These are phyloP conservation scores for Drosophila longiperda DNA, from an alignment of 2,888 invertebrate genomes.

Conservation along the genomic window DNA sequence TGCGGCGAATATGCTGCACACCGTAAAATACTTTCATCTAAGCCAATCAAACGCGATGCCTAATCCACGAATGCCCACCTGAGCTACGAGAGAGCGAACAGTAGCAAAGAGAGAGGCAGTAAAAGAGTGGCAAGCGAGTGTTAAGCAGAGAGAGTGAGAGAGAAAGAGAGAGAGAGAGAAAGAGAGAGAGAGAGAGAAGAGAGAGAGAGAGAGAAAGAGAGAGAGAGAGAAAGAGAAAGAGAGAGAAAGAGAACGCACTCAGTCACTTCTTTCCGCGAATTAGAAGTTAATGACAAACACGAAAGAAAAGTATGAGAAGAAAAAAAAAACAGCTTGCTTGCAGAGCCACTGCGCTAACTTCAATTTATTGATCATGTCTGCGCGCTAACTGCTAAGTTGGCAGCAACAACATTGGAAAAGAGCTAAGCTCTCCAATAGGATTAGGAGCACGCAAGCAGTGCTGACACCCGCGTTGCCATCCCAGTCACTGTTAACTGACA, in stretches of 20 bases:
- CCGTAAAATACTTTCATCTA: constrained; percentile 20
- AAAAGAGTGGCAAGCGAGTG: neutral
- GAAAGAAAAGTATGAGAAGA: constrained; percentile 2
- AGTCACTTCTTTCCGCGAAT: constrained; percentile 11
- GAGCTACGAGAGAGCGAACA: constrained; percentile 15
- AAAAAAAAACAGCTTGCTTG: constrained; percentile 39
- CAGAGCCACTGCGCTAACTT: constrained; percentile 41
- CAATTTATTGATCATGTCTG: constrained; percentile 49
- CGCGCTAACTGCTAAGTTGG: constrained; percentile 15
- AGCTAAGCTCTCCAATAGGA: constrained; percentile 45
- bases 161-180: constrained; percentile 9
- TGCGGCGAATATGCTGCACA: constrained; percentile 16
- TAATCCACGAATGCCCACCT: constrained; percentile 28
- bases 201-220: constrained; percentile 13
- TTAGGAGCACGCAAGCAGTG: constrained; percentile 10
- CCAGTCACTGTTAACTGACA: constrained; percentile 29
- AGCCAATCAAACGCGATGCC: constrained; percentile 51
- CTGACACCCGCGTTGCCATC: constrained; percentile 24
- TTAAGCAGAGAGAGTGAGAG: constrained; percentile 15
- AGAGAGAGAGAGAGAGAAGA: constrained; percentile 12
- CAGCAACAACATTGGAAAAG: constrained; percentile 20
- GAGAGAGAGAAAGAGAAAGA: constrained; percentile 7
- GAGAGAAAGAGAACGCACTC: constrained; percentile 7
- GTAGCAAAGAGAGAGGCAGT: neutral
- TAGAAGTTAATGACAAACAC: constrained; percentile 16